Evolutionary conservation across 2,113 vertebrate species (phyloP).

Genomic region (Myrmecophaga tridactyla): DNA sequence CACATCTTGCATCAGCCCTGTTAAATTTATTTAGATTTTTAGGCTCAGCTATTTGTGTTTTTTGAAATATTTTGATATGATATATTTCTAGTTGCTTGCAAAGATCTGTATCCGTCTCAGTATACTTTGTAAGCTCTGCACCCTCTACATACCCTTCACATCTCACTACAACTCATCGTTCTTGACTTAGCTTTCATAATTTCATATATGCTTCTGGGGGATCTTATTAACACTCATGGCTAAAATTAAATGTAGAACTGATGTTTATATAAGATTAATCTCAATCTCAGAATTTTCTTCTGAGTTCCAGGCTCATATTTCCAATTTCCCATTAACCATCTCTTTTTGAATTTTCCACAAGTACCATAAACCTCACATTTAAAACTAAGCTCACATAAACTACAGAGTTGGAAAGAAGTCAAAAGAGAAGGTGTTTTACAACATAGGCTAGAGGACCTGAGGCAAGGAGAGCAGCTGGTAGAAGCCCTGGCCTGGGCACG

Average conservation of each 20-base stretch:
- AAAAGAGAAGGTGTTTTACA: neutral
- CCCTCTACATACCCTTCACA: neutral
- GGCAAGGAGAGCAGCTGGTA: neutral
- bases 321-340: neutral
- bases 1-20: neutral
- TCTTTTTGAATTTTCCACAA: neutral
- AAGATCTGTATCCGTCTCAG: neutral
- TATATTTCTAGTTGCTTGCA: neutral
- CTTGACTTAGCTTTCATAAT: neutral
- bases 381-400: neutral
- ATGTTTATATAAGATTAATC: neutral
- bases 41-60: neutral
- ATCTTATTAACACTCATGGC: neutral
- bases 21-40: neutral
- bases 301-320: neutral
- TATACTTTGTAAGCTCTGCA: neutral
- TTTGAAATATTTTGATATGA: constrained; percentile 1
- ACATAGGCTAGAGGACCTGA: neutral
- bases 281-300: neutral
- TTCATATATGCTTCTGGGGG: neutral
- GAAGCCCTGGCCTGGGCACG: neutral
- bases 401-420: neutral
- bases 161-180: neutral
- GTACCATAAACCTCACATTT: neutral
- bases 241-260: neutral